Base-by-base conservation (phyloP, 2,888 invertebrate genomes). In the Macrophya alboannulata region DNA sequence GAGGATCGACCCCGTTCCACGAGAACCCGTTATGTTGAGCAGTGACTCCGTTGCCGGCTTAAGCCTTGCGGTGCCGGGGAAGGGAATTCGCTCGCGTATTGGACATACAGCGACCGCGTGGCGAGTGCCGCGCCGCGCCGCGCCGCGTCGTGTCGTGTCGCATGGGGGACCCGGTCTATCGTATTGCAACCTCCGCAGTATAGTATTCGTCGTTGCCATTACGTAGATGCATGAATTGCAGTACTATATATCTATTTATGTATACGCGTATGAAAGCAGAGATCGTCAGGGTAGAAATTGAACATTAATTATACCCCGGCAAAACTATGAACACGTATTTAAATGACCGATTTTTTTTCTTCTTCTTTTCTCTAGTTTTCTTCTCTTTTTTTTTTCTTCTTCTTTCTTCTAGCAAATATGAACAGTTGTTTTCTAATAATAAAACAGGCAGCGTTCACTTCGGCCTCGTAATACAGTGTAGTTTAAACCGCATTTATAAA, bases 1-100 rank as follows among this genome's bases (percentile, higher is more conserved):
- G 88, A 89, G 88, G 90, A 89, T 88, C 92, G 92, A 91, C 92
- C 91, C 92, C 93, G 92, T 92, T 93, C 91, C 90, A 89, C 86
- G 87, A 89, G 90, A 90, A 91, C 89, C 92, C 92, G 92, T 92
- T 92, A 92, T 88, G 86, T 48, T 65, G 48, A 83, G 71, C 83
- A 68, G 68, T 45, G 83, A 83, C 83, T 83, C 51, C 81, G 81
- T 43, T 62, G 65, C 81, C 83, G 71, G 83, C 68, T 65, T 71
- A 65, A 68, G 48, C 45, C 68, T n/a, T 15, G 45, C 3, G 31
- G n/a, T n/a, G 77, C 17, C 12, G 10, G 40, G 81, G 62, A 40
- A 25, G 43, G 51, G 15, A 40, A 81, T 21, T 59, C 4, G 51
- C 25, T 79, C 59, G 59, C 55, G 37, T 43, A 76, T 51, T 51